Evolutionary conservation across 2,113 vertebrate genomes (phyloP).

Genomic region (Ramphastos sulfuratus): DNA sequence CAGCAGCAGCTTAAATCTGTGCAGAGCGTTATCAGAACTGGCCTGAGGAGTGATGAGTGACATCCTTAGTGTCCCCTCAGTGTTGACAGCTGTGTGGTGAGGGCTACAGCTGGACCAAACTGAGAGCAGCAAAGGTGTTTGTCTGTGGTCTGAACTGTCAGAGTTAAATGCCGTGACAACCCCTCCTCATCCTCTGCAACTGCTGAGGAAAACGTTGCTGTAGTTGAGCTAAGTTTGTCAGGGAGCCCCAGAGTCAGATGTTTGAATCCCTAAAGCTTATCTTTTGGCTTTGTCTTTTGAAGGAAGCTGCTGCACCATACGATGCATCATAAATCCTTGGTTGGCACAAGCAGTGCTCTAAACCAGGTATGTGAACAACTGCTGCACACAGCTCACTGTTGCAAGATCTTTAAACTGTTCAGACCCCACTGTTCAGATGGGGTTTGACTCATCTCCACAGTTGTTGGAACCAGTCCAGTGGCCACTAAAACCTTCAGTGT

Average conservation of each 20-base stretch:
- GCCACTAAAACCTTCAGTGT: not conserved
- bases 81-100: not conserved
- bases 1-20: not conserved
- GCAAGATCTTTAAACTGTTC: not conserved
- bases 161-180: fast-evolving
- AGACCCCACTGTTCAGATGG: not conserved
- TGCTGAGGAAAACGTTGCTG: not conserved
- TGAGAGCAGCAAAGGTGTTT: not conserved
- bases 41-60: not conserved
- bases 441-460: not conserved
- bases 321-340: not conserved
- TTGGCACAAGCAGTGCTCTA: not conserved
- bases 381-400: fast-evolving
- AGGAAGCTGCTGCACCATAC: not conserved
- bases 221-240: not conserved
- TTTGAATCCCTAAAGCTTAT: not conserved
- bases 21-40: not conserved
- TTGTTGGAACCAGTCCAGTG: not conserved
- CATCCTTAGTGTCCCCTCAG: not conserved
- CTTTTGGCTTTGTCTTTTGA: not conserved
- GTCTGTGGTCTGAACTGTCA: not conserved
- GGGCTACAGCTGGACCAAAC: not conserved
- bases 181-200: not conserved
- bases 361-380: fast-evolving
- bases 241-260: not conserved